Evolutionary conservation across 1,140 invertebrate species (phyloP), one percentile per base, ranked within the genome.

Genomic region (Ptiloglossa arizonensis): DNA sequence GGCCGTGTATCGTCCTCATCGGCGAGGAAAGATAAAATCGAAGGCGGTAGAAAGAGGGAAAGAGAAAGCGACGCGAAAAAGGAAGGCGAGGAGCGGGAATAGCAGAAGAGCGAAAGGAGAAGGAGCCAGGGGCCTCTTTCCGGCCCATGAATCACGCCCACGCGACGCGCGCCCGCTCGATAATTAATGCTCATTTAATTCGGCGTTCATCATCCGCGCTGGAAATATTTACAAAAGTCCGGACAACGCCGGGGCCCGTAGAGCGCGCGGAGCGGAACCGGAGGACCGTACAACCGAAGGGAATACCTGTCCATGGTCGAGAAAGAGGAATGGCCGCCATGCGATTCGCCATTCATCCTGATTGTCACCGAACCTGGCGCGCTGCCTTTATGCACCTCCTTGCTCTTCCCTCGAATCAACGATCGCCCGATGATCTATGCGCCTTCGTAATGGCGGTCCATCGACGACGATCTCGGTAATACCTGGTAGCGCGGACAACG

Each of bases 101-200:
- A 83, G 82, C 71, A 48, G 67, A 79, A 66, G 24, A 72, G 50
- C 38, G 62, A 72, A 32, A 79, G 63, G 69, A 52, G 63, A 54
- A 69, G 69, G 35, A 80, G 73, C 79, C 78, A 74, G 76, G 68
- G 77, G 71, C 63, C 72, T 67, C 79, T 87, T 87, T 76, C 73
- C 73, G 80, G 81, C 69, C 82, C 88, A 89, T 91, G 88, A 90
- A 92, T 92, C 91, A 90, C 90, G 85, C 90, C 91, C 88, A 90
- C 90, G 87, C 89, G 87, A 87, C 83, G 79, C 85, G 86, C 87
- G 84, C 82, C 85, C 77, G 74, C 78, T 83, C 82, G 84, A 91
- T 91, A 91, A 92, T 91, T 92, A 91, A 92, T 92, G 87, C 87
- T 86, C 89, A 87, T 91, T 92, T 91, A 89, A 91, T 90, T 90